Base-by-base conservation (phyloP, 2,113 vertebrate species). In the Cyanoliseus patagonus region DNA sequence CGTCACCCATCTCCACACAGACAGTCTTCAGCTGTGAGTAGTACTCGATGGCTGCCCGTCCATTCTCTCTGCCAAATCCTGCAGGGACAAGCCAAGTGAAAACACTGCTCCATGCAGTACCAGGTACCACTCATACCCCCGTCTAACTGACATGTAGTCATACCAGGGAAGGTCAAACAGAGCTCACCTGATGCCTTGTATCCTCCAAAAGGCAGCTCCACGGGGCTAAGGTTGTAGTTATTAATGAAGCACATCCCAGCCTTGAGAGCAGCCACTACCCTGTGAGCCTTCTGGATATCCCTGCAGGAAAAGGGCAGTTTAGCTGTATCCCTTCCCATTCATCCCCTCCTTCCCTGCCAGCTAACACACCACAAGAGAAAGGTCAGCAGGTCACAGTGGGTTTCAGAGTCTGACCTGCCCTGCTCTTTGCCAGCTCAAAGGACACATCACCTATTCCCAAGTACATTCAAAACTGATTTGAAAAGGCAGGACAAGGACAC, bases 1-100 rank as follows among this genome's bases (percentile, higher is more conserved):
- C 99, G 0, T 99, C 98, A 4, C 99, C 99, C 99, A 99, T 99
- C 96, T 99, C 99, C 97, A 99, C 99, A 0, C 98, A 98, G 78
- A 99, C 99, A 0, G 99, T 99, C 98, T 99, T 99, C 89, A 99
- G 98, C 91, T 99, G 99, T 0, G 99, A 99, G 92, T 99, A 99
- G 95, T 99, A 99, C 64, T 99, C 99, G 0, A 99, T 98, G 1
- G 99, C 99, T 86, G 98, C 99, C 41, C 98, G 97, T 55, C 99
- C 99, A 0, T 99, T 99, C 97, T 99, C 99, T 96, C 99, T 98
- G 94, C 99, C 99, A 72, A 99, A 99, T 18, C 99, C 99, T 99
- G 98, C 25, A 18, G 33, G 69, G 57, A 79, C 53, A 44, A 87
- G 74, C 18, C 46, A 82, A 68, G 27, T 94, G 53, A 95, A 66